Base-by-base conservation (phyloP, 2,797 vertebrate species). In the Ptychadena robeensis region DNA sequence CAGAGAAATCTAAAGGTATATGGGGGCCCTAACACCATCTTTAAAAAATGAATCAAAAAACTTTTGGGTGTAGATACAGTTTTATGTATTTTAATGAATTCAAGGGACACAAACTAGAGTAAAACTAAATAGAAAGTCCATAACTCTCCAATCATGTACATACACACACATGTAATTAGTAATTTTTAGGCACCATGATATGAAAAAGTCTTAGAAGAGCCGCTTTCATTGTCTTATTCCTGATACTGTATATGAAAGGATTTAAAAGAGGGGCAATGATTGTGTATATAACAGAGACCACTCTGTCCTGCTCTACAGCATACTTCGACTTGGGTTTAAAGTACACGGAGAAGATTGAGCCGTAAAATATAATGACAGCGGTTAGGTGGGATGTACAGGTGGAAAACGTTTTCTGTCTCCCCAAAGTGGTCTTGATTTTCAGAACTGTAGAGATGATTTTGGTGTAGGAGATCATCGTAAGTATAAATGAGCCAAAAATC, bases 381-480 rank as follows among this genome's bases (percentile, higher is more conserved):
- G 35, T 35, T 14, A 67, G 15, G 18, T 67, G 65, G 9, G 65
- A 67, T 9, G 32, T 34, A 12, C 31, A 67, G 4, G 65, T 67
- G 0, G 65, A 67, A 66, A 66, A 9, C 2, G 30, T 14, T 12
- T 67, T 67, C 30, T 6, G 4, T 6, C 32, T 34, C 64, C 18
- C 30, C 14, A 32, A 3, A 0, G 83, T 71, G 0, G 87, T 89
- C 40, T 0, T 82, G 81, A 91, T 87, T 71, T 73, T 66, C 44
- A 88, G 75, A 79, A 92, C 86, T 25, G 87, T 79, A 0, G 37
- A 8, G 0, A 59, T 81, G 0, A 90, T 91, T 85, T 89, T 88
- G 1, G 79, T 11, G 0, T 92, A 92, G 22, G 91, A 91, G 72
- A 88, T 65, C 0, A 61, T 34, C 1, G 90, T 89, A 2, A 44